Evolutionary conservation across 1,140 invertebrate genomes (phyloP).

Genomic region (Subanguina moxae): DNA sequence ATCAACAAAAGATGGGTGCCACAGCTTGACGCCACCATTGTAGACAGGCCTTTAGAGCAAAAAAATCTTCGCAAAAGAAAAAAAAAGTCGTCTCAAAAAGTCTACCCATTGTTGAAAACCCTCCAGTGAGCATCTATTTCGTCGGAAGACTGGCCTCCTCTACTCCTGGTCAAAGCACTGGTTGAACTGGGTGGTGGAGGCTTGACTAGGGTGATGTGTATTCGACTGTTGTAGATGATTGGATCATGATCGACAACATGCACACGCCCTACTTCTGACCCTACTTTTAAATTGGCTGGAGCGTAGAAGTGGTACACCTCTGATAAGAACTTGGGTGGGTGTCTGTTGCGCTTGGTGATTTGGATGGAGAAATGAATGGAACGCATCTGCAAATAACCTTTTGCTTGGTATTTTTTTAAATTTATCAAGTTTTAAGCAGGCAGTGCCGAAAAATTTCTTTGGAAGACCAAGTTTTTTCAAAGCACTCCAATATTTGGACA

Average conservation of each 20-base stretch:
- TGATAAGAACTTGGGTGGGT: conserved; percentile 37
- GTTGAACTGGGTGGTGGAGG: not conserved
- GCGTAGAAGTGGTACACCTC: conserved; percentile 44
- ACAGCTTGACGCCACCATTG: too few relatives aligned
- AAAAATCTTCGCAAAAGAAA: not conserved
- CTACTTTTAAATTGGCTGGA: conserved; percentile 25
- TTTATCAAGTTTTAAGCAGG: too few relatives aligned
- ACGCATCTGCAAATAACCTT: conserved; percentile 33
- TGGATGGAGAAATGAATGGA: conserved; percentile 46
- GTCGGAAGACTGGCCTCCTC: not conserved
- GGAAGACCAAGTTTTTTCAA: too few relatives aligned
- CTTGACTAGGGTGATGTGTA: conserved; percentile 16
- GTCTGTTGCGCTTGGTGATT: conserved; percentile 45
- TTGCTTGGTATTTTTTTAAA: not conserved
- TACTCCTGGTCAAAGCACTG: not conserved
- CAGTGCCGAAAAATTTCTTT: too few relatives aligned
- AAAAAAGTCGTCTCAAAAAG: not conserved
- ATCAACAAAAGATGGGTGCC: too few relatives aligned
- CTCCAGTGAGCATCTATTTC: conserved; percentile 29
- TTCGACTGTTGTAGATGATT: conserved; percentile 49
- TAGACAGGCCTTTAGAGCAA: too few relatives aligned
- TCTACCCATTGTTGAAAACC: conserved; percentile 35
- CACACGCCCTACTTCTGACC: conserved; percentile 40
- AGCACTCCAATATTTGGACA: conserved; percentile 1
- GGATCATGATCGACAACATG: conserved; percentile 38